phyloP scores from a whole-genome alignment of 2,113 vertebrate genomes.

The Gymnorhina tibicen region DNA sequence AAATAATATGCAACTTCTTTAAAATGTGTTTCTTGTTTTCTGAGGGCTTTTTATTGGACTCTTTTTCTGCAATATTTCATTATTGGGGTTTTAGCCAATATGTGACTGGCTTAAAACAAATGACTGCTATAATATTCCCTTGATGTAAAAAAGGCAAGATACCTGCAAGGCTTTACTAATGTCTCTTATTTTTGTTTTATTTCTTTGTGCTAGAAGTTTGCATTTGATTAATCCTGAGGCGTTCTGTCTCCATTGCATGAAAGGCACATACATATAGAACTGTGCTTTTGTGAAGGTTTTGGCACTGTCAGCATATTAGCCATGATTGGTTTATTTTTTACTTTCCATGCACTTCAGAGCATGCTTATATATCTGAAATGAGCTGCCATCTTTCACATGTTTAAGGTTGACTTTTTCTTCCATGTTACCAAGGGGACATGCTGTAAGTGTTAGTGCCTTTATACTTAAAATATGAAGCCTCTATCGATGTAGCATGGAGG shows the following conservation, averaged over 20 bases:
- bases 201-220: background rate
- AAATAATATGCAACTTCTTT: background rate
- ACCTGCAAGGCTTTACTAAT: background rate
- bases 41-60: background rate
- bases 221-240: background rate
- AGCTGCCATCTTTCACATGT: background rate
- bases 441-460: background rate
- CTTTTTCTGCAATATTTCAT: conserved; percentile 1
- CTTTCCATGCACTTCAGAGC: background rate
- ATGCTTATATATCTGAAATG: background rate
- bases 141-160: background rate
- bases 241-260: background rate
- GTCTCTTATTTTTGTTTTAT: background rate
- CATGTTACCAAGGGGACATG: accelerated
- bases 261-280: background rate
- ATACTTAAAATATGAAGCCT: background rate
- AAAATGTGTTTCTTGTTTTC: conserved; percentile 33
- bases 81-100: background rate
- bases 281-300: background rate
- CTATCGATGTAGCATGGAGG: background rate
- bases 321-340: background rate
- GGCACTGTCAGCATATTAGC: background rate
- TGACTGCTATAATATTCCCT: background rate
- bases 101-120: background rate
- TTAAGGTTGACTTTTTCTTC: background rate